Percentiles rank a stretch among this genome's conserved stretches.
phyloP scores from a whole-genome alignment of 2,888 invertebrate genomes.

The Clivina fossor region DNA sequence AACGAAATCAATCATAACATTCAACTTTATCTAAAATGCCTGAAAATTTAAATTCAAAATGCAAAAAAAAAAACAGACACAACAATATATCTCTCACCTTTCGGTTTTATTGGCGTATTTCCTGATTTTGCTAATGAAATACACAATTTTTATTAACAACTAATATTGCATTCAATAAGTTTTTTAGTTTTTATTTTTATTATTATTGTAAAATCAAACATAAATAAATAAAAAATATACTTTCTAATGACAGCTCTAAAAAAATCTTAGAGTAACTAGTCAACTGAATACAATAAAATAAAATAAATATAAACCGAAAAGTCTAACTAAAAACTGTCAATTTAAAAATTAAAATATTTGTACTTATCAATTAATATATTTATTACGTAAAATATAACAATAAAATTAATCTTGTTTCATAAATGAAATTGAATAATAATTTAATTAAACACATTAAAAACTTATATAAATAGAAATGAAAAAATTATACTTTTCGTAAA shows the following conservation, averaged over 20 bases:
- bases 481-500: too few relatives aligned
- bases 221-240: too few relatives aligned
- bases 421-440: too few relatives aligned
- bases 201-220: neutral
- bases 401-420: too few relatives aligned
- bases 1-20: too few relatives aligned
- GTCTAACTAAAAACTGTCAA: too few relatives aligned
- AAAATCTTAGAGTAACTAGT: conserved; percentile 11
- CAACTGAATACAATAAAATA: neutral
- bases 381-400: too few relatives aligned
- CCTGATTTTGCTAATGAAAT: conserved; percentile 45
- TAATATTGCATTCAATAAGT: conserved; percentile 8
- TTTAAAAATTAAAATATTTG: too few relatives aligned
- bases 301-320: conserved; percentile 9
- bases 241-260: too few relatives aligned
- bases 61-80: neutral
- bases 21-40: neutral
- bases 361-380: too few relatives aligned
- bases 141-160: neutral
- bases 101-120: conserved; percentile 52
- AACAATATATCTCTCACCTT: conserved; percentile 45
- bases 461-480: too few relatives aligned
- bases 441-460: too few relatives aligned
- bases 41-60: neutral
- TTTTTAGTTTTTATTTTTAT: neutral